Percentiles rank a stretch among this genome's conserved stretches.
Evolutionary conservation across 2,797 vertebrate genomes (phyloP).

Genomic region (Holocentrus rufus): DNA sequence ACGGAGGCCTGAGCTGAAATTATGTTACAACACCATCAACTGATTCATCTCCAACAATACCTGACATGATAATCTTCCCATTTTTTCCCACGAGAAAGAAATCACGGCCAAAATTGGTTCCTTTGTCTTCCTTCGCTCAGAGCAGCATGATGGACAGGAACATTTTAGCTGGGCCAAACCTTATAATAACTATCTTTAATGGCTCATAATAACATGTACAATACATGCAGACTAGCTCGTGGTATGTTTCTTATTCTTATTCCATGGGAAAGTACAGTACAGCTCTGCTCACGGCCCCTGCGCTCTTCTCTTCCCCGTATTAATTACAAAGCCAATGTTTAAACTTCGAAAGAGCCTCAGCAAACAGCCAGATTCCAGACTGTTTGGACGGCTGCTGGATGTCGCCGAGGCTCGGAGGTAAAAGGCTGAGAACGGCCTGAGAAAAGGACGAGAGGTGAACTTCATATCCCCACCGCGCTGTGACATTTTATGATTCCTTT

Average conservation of each 20-base stretch:
- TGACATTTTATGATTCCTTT: not conserved
- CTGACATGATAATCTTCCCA: slow-evolving; percentile 8
- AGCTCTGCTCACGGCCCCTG: not conserved
- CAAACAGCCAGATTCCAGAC: slow-evolving; percentile 39
- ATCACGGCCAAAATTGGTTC: slow-evolving; percentile 25
- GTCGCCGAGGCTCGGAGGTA: slow-evolving; percentile 10
- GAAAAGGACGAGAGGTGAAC: slow-evolving; percentile 15
- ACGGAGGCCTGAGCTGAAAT: not conserved
- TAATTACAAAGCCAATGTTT: slow-evolving; percentile 58
- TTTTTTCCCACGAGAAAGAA: slow-evolving; percentile 14
- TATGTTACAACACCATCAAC: slow-evolving; percentile 2
- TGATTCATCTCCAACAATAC: not conserved
- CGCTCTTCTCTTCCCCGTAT: slow-evolving; percentile 8
- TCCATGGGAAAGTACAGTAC: slow-evolving; percentile 40
- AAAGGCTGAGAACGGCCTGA: slow-evolving; percentile 26
- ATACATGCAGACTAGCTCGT: slow-evolving; percentile 11
- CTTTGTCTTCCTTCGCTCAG: slow-evolving; percentile 26
- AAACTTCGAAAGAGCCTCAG: slow-evolving; percentile 28
- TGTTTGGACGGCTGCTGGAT: slow-evolving; percentile 30
- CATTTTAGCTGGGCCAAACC: slow-evolving; percentile 29
- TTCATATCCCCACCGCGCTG: slow-evolving; percentile 3
- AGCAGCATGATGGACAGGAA: slow-evolving; percentile 45
- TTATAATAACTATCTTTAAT: slow-evolving; percentile 36
- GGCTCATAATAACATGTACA: slow-evolving; percentile 26
- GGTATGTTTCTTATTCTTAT: slow-evolving; percentile 23